Percentiles rank a stretch among this genome's conserved stretches.
Evolutionary conservation across 2,888 invertebrate species (phyloP).

Genomic region (Isotomurus palustris): DNA sequence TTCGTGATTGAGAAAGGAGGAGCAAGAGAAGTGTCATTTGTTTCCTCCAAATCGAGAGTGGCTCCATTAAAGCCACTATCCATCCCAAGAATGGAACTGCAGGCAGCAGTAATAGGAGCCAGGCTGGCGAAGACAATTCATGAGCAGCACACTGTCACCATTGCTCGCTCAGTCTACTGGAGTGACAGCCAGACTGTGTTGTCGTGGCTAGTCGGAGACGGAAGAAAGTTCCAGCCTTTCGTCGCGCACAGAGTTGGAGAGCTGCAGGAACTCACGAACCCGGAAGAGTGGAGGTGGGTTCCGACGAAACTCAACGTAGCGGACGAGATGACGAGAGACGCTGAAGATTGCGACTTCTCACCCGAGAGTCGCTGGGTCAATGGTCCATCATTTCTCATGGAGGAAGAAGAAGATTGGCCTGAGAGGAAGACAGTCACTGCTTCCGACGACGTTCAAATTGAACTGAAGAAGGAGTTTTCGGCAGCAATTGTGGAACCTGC

Average conservation of each 20-base stretch:
- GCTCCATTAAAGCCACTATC: constrained; percentile 28
- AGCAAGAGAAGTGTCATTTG: constrained; percentile 9
- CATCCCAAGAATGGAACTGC: constrained; percentile 39
- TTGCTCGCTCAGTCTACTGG: constrained; percentile 14
- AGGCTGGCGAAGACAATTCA: constrained; percentile 5
- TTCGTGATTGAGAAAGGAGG: no score
- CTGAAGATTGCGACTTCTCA: constrained; percentile 1
- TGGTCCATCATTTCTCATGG: constrained; percentile 36
- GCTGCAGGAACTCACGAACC: constrained; percentile 21
- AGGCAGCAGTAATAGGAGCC: constrained; percentile 37
- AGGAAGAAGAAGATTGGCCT: constrained; percentile 29
- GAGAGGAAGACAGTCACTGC: not conserved
- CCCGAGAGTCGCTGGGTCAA: constrained; percentile 30
- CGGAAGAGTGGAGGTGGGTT: constrained; percentile 36
- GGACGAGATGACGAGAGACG: constrained; percentile 38
- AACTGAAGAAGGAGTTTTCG: not conserved
- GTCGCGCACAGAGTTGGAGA: constrained; percentile 33
- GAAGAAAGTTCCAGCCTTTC: constrained; percentile 28
- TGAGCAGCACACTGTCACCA: not conserved
- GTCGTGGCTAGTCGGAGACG: constrained; percentile 31
- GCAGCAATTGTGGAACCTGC: not conserved
- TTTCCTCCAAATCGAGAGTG: constrained; percentile 33
- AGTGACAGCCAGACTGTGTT: constrained; percentile 32
- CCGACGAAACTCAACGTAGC: constrained; percentile 38
- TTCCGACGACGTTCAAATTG: constrained; percentile 10